A percentile compares a stretch with the other conserved stretches of the same genome.
Conservation (phyloP, 2,113 vertebrate genomes). For the Cairina moschata region DNA sequence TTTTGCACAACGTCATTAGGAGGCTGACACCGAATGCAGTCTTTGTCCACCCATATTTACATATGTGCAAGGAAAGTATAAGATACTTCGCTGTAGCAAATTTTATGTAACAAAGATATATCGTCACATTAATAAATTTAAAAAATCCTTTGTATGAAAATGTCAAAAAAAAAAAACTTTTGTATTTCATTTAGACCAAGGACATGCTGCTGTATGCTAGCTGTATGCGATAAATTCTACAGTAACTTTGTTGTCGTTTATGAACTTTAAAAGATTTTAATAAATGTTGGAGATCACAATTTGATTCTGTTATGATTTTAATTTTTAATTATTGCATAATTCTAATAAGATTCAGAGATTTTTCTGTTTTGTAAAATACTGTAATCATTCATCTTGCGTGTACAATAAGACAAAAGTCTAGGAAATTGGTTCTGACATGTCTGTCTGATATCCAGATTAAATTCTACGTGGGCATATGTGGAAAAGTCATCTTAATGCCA, state of each 20-base stretch:
- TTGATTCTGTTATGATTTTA: slow-evolving; percentile 79
- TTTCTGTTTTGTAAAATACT: slow-evolving; percentile 68
- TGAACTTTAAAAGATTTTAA: slow-evolving; percentile 85
- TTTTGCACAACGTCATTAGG: slow-evolving; percentile 87
- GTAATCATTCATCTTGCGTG: slow-evolving; percentile 62
- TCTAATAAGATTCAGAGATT: slow-evolving; percentile 26
- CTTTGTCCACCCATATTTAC: slow-evolving; percentile 85
- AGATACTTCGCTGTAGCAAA: slow-evolving; percentile 92
- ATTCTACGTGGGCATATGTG: slow-evolving; percentile 35
- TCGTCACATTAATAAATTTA: slow-evolving; percentile 90
- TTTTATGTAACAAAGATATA: slow-evolving; percentile 93
- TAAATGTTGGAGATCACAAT: slow-evolving; percentile 85
- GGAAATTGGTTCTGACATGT: slow-evolving; percentile 60
- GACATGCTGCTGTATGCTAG: slow-evolving; percentile 85
- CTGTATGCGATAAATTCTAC: slow-evolving; percentile 84
- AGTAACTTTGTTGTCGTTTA: slow-evolving; percentile 86
- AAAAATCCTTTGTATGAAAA: slow-evolving; percentile 90
- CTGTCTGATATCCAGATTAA: slow-evolving; percentile 54
- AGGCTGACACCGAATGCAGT: slow-evolving; percentile 79
- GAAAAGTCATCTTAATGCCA: slow-evolving; percentile 58
- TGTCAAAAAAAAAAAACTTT: slow-evolving; percentile 69
- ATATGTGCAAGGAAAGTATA: slow-evolving; percentile 88
- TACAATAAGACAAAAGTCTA: slow-evolving; percentile 56
- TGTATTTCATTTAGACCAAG: slow-evolving; percentile 82
- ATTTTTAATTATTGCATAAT: slow-evolving; percentile 67